Evolutionary conservation across 1,140 invertebrate genomes (phyloP).

Genomic region (Pseudomyrmex flavicornis): DNA sequence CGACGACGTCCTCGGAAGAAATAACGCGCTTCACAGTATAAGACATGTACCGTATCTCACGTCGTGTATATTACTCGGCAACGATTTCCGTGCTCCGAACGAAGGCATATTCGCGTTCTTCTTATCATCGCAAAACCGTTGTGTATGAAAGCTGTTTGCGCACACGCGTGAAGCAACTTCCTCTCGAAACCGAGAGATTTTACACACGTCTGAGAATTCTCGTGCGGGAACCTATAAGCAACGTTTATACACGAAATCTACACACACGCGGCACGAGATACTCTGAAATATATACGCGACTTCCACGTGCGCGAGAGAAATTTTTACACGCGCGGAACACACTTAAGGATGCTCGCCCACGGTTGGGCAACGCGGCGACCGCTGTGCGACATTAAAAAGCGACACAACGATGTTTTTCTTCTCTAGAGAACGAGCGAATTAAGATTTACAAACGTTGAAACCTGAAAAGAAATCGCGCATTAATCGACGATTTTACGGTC

Average conservation of each 20-base stretch:
- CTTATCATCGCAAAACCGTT: conserved; percentile 11
- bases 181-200: no score
- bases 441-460: background rate
- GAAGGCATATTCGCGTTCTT: conserved; percentile 1
- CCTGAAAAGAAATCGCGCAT: background rate
- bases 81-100: background rate
- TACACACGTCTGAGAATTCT: no score
- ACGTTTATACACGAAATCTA: background rate
- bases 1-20: background rate
- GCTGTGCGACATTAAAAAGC: background rate
- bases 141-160: conserved; percentile 32
- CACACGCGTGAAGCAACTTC: background rate
- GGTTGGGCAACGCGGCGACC: background rate
- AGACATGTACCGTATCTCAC: background rate
- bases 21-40: conserved; percentile 27
- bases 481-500: conserved; percentile 30
- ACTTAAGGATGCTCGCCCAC: conserved; percentile 30
- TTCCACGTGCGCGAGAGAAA: conserved; percentile 4
- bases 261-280: conserved; percentile 28
- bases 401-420: background rate
- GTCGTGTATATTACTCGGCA: background rate
- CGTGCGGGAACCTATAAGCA: no score
- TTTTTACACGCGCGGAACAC: conserved; percentile 34
- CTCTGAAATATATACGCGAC: conserved; percentile 40
- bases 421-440: background rate